Conservation (phyloP, 2,888 invertebrate species). For the Leptogaster cylindrica region DNA sequence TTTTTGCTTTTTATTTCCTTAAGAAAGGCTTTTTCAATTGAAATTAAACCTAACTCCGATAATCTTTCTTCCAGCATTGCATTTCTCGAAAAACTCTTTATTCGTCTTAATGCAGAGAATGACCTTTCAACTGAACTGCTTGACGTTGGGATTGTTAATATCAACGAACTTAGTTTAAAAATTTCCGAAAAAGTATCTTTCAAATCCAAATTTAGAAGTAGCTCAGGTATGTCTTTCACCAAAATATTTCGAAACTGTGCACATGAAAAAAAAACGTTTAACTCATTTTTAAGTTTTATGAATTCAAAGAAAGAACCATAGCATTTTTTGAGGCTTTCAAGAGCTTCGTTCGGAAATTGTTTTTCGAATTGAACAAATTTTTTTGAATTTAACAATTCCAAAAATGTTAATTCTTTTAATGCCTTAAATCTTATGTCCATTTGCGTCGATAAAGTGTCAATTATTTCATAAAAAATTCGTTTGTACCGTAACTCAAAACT, state of each 20-base stretch:
- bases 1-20: not conserved
- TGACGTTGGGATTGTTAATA: not conserved
- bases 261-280: not conserved
- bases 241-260: not conserved
- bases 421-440: too few species aligned
- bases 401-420: too few species aligned
- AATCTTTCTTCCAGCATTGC: too few species aligned
- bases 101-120: slow-evolving; percentile 2
- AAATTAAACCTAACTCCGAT: not conserved
- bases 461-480: too few species aligned
- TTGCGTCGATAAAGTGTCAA: too few species aligned
- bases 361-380: too few species aligned
- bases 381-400: too few species aligned
- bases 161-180: not conserved
- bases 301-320: not conserved
- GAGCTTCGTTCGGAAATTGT: too few species aligned
- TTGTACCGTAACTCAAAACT: too few species aligned
- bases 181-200: not conserved
- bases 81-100: slow-evolving; percentile 1
- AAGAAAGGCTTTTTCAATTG: not conserved
- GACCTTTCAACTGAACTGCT: slow-evolving; percentile 8
- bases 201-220: not conserved
- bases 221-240: not conserved
- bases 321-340: too few species aligned
- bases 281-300: not conserved